Evolutionary conservation across 2,888 invertebrate species (phyloP).

Genomic region (Theodoxus fluviatilis): DNA sequence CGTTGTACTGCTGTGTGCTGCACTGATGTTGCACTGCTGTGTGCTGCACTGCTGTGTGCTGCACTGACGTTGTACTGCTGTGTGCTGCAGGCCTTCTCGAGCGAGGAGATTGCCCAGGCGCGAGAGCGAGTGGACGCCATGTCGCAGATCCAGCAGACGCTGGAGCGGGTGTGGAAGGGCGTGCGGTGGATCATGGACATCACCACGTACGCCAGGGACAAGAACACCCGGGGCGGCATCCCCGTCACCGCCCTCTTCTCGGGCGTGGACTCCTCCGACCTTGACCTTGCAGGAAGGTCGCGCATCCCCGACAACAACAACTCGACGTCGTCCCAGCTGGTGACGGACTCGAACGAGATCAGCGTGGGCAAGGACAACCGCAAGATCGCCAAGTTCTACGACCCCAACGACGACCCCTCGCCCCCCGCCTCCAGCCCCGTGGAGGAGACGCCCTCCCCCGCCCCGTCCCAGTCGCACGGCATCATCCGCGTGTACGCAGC

Average conservation of each 20-base stretch:
- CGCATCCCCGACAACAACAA: slow-evolving; percentile 46
- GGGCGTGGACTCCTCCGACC: slow-evolving; percentile 23
- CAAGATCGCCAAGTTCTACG: slow-evolving; percentile 58
- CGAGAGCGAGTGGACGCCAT: slow-evolving; percentile 84
- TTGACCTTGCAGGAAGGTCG: slow-evolving; percentile 26
- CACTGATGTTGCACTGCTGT: no score
- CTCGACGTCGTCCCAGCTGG: slow-evolving; percentile 35
- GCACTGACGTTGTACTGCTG: no score
- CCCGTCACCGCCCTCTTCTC: slow-evolving; percentile 56
- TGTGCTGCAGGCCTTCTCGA: slow-evolving; percentile 80
- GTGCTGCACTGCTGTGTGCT: no score
- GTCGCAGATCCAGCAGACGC: slow-evolving; percentile 82
- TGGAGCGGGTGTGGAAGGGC: slow-evolving; percentile 91
- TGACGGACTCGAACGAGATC: slow-evolving; percentile 50
- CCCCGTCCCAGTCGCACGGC: slow-evolving; percentile 44
- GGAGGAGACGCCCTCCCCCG: slow-evolving; percentile 11
- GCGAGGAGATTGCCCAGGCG: slow-evolving; percentile 83
- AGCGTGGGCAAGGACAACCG: slow-evolving; percentile 55
- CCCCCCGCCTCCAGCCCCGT: slow-evolving; percentile 22
- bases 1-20: no score
- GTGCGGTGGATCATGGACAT: slow-evolving; percentile 96
- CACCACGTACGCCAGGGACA: slow-evolving; percentile 90
- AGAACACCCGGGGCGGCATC: slow-evolving; percentile 65
- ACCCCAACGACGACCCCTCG: slow-evolving; percentile 50
- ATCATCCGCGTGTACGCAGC: slow-evolving; percentile 88